Percentiles rank a stretch among this genome's conserved stretches.
Evolutionary conservation across 1,140 invertebrate species (phyloP).

Genomic region (Drosophila willistoni): DNA sequence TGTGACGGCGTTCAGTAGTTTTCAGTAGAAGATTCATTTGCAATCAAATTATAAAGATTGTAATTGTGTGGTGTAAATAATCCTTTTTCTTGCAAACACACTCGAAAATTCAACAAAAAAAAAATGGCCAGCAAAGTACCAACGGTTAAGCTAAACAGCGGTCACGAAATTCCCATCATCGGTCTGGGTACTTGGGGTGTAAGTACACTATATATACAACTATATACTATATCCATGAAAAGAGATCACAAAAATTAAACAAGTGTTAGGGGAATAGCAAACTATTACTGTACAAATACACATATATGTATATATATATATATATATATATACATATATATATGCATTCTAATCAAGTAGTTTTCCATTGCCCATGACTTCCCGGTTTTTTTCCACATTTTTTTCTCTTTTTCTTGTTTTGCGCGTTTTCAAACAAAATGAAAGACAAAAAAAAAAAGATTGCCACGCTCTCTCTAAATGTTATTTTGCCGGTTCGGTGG

Average conservation of each 20-base stretch:
- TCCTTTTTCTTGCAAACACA: slow-evolving; percentile 20
- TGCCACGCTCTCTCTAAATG: slow-evolving; percentile 36
- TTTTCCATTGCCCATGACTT: slow-evolving; percentile 58
- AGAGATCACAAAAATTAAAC: slow-evolving; percentile 8
- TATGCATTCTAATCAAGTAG: slow-evolving; percentile 25
- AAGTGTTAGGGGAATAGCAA: not conserved
- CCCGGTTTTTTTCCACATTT: slow-evolving; percentile 27
- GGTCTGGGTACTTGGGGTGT: slow-evolving; percentile 93
- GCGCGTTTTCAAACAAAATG: not conserved
- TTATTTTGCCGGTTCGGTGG: slow-evolving; percentile 29
- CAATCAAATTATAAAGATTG: not conserved
- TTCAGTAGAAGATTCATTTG: slow-evolving; percentile 7
- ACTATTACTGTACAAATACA: not conserved
- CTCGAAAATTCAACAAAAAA: not conserved
- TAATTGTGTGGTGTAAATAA: slow-evolving; percentile 13
- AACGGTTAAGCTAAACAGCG: slow-evolving; percentile 86
- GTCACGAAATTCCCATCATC: slow-evolving; percentile 86
- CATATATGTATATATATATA: not conserved
- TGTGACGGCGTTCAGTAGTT: slow-evolving; percentile 33
- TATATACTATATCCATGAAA: too few relatives aligned
- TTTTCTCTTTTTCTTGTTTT: slow-evolving; percentile 4
- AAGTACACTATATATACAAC: slow-evolving; percentile 62
- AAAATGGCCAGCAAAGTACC: slow-evolving; percentile 82
- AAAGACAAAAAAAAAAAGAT: slow-evolving; percentile 11
- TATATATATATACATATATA: not conserved